Conservation (phyloP, 2,797 vertebrate species). For the Loriculus beryllinus region DNA sequence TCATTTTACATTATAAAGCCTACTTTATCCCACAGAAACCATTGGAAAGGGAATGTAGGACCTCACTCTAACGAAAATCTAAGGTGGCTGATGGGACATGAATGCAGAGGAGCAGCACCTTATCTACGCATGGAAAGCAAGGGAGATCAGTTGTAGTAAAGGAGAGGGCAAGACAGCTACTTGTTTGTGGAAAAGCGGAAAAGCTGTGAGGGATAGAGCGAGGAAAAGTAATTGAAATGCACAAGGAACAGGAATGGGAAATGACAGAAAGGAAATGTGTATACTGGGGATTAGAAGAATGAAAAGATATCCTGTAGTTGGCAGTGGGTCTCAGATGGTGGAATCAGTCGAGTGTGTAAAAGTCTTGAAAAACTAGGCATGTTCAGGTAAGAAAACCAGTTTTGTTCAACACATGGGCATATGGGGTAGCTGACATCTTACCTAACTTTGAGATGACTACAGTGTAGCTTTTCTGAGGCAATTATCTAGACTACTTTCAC, state of each 20-base stretch:
- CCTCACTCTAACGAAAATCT: background rate
- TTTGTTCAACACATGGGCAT: background rate
- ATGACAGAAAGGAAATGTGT: background rate
- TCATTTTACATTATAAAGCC: background rate
- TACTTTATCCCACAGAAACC: background rate
- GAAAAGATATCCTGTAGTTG: background rate
- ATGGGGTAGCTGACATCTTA: background rate
- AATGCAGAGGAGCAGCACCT: background rate
- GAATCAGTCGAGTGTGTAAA: background rate
- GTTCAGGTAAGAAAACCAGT: background rate
- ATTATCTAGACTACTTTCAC: background rate
- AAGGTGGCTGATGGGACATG: background rate
- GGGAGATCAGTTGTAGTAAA: background rate
- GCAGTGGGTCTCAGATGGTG: too few relatives aligned
- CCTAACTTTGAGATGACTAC: background rate
- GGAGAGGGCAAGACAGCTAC: background rate
- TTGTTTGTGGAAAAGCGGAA: background rate
- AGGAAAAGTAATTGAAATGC: background rate
- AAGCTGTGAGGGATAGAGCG: rapidly evolving
- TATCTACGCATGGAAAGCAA: background rate
- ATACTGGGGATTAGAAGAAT: background rate
- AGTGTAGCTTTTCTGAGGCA: background rate
- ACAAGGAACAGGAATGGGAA: background rate
- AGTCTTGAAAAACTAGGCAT: background rate
- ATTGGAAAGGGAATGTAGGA: background rate